phyloP scores from a whole-genome alignment of 2,113 vertebrate species.

The Micronycteris hirsuta region DNA sequence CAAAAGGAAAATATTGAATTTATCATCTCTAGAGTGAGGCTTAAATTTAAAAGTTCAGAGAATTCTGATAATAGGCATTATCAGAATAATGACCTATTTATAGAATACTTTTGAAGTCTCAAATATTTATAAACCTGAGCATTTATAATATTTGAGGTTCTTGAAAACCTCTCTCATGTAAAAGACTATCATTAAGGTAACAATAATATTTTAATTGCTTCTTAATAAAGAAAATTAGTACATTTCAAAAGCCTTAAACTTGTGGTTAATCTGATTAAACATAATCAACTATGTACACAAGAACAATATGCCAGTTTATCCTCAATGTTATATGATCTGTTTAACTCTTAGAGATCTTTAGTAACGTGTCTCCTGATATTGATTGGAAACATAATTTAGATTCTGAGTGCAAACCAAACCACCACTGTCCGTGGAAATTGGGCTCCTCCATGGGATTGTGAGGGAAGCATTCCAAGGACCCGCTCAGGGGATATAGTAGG shows the following conservation, averaged over 20 bases:
- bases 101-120: neutral
- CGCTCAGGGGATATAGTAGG: too few relatives aligned
- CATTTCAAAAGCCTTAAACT: neutral
- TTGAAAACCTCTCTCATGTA: neutral
- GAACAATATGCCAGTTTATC: neutral
- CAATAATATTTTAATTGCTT: neutral
- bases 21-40: neutral
- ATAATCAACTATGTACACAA: neutral
- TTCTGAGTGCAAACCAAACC: neutral
- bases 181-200: neutral
- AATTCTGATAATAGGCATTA: neutral
- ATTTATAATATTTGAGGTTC: neutral
- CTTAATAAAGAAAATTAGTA: neutral
- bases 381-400: constrained; percentile 7
- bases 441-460: too few relatives aligned
- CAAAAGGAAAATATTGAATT: neutral
- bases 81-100: neutral
- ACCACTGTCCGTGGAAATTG: too few relatives aligned
- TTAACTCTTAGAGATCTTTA: neutral
- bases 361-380: neutral
- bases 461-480: too few relatives aligned
- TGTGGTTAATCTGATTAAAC: neutral
- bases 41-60: neutral
- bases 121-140: neutral
- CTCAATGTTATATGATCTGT: neutral